A percentile compares a stretch with the other conserved stretches of the same genome.
These are phyloP conservation scores for Beaufortia kweichowensis DNA, from an alignment of 2,113 vertebrate genomes.

Conservation along the genomic window DNA sequence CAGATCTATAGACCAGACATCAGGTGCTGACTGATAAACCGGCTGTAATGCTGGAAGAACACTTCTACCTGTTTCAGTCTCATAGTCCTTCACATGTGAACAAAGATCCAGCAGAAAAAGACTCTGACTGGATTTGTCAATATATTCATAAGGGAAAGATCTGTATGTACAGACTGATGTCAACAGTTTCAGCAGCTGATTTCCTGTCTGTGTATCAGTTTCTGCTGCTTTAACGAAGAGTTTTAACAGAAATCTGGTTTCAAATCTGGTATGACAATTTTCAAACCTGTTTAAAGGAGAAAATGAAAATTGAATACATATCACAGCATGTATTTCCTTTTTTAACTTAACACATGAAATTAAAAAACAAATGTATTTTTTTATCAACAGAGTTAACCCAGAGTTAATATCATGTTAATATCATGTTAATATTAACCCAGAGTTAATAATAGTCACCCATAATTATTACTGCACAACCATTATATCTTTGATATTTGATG, in stretches of 20 bases:
- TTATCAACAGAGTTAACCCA: no score
- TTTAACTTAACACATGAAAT: no score
- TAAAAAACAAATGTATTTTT: no score
- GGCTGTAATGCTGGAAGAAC: constrained; percentile 36
- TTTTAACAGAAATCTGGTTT: constrained; percentile 21
- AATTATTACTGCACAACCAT: no score
- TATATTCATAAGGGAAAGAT: background rate
- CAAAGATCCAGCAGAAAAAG: constrained; percentile 43
- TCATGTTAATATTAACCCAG: no score
- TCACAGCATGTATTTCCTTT: no score
- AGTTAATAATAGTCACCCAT: no score
- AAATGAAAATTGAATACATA: no score
- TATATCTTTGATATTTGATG: no score
- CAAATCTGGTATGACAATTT: no score
- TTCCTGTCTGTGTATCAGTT: constrained; percentile 7
- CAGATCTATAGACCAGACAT: constrained; percentile 41
- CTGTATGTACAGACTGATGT: background rate
- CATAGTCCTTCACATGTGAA: constrained; percentile 37
- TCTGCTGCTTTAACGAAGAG: constrained; percentile 31
- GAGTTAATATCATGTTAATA: no score
- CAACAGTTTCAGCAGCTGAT: constrained; percentile 4
- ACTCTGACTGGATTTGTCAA: constrained; percentile 22
- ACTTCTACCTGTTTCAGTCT: constrained; percentile 37
- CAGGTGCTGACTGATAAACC: constrained; percentile 23
- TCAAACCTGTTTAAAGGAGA: no score